Evolutionary conservation across 2,888 invertebrate genomes (phyloP), one percentile per base, ranked within the genome.

Genomic region (Autographa gamma): DNA sequence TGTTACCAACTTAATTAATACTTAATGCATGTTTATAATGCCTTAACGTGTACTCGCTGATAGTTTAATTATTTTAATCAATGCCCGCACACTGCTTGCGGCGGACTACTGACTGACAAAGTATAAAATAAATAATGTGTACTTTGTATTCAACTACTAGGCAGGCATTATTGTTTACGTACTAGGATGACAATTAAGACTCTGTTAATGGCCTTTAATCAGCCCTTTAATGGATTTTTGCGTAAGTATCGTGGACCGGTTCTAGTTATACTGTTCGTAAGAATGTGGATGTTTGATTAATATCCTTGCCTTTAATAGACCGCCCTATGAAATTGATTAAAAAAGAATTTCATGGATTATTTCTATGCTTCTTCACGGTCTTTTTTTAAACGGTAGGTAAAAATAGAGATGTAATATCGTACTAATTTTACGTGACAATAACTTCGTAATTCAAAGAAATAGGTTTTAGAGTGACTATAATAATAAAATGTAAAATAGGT

Each of bases 1-100:
- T 93, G 88, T 90, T 80, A 87, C 88, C 84, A 90, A 88, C 89
- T 91, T 93, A 93, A 94, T 94, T 93, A 93, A 90, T 91, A 91
- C 88, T 91, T 91, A 91, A 93, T 91, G 88, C 86, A 89, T 90
- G 90, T 91, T 89, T 89, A 89, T 89, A 89, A 85, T 86, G 76
- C 85, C 83, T 83, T 86, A 90, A 91, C 90, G 88, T 89, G 89
- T 89, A 89, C 86, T 84, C 82, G 73, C 84, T 88, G 87, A 90
- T 91, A 88, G 89, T 88, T 91, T 89, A 88, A 90, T 92, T 90
- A 91, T 89, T 91, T 89, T 90, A 89, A 91, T 90, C 85, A 89
- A 85, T 85, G 80, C 79, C 63, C 62, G 74, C 73, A 63, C 69
- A 65, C 64, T 79, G 77, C 73, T 74, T 61, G 19, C 56, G 61